These are phyloP conservation scores for Anthopleura xanthogrammica DNA, from an alignment of 92 coral and sea anemone species.

Conservation along the genomic window DNA sequence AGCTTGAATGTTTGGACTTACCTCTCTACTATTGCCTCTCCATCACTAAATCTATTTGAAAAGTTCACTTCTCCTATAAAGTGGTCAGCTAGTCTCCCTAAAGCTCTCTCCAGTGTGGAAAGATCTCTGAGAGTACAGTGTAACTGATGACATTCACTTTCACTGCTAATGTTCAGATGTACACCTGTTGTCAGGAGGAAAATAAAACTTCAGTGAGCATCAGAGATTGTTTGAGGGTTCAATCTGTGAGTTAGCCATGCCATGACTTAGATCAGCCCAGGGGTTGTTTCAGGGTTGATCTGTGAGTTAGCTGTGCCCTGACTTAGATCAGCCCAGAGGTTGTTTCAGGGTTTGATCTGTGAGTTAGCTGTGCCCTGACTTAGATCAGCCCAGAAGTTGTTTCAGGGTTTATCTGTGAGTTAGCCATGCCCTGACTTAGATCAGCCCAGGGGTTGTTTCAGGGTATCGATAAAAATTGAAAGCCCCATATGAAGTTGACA, in stretches of 20 bases:
- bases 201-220: background rate
- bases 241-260: no score
- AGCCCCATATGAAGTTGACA: no score
- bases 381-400: no score
- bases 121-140: constrained; percentile 90
- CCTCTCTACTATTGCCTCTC: constrained; percentile 95
- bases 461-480: no score
- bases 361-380: no score
- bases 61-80: constrained; percentile 96
- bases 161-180: constrained; percentile 70
- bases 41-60: constrained; percentile 89
- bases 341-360: no score
- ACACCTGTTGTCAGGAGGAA: constrained; percentile 43
- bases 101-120: constrained; percentile 86
- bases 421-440: background rate
- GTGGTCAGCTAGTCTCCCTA: constrained; percentile 93
- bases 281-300: no score
- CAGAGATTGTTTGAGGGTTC: no score
- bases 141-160: constrained; percentile 79
- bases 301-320: no score
- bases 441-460: no score
- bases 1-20: background rate
- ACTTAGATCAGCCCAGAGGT: no score
- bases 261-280: no score
- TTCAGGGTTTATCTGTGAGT: background rate